phyloP scores from a whole-genome alignment of 2,113 vertebrate genomes.

The Motacilla tschutschensis region DNA sequence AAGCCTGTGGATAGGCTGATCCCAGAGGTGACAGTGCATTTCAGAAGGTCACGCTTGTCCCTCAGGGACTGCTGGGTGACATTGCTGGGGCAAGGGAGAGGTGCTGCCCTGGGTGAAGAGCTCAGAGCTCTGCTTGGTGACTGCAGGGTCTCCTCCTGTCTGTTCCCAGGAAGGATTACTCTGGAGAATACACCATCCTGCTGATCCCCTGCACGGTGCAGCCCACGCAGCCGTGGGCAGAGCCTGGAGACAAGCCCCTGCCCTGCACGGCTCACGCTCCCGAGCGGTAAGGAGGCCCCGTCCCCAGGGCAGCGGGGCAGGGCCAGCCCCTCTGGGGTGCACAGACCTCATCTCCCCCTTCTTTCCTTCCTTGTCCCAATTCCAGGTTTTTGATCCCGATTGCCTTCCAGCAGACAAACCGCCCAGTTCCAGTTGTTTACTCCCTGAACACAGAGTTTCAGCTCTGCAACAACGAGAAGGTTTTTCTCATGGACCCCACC shows the following conservation, averaged over 20 bases:
- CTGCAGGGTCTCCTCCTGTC: not conserved
- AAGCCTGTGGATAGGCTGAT: not conserved
- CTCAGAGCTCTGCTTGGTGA: not conserved
- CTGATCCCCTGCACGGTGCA: conserved; percentile 94
- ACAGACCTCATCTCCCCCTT: not conserved
- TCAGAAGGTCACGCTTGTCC: not conserved
- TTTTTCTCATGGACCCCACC: conserved; percentile 93
- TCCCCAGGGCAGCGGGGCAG: fast-evolving
- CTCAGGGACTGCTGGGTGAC: not conserved
- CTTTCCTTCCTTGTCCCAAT: not conserved
- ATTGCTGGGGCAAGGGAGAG: not conserved
- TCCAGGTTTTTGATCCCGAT: conserved; percentile 92
- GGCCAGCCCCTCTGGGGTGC: not conserved
- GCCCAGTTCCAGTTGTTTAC: conserved; percentile 93
- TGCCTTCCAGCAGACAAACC: conserved; percentile 97
- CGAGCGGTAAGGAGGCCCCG: conserved; percentile 78
- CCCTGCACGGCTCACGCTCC: conserved; percentile 94
- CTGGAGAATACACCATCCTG: conserved; percentile 53
- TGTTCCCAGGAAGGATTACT: conserved; percentile 16
- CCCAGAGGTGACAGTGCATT: not conserved
- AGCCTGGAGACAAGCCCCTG: conserved; percentile 90
- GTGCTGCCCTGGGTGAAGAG: not conserved
- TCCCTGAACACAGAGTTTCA: conserved; percentile 97
- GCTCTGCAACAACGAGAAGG: conserved; percentile 96
- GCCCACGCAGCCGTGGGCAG: conserved; percentile 92